Evolutionary conservation across 2,888 invertebrate species (phyloP), one percentile per base, ranked within the genome.

Genomic region (Brachypalpus laphriformis): DNA sequence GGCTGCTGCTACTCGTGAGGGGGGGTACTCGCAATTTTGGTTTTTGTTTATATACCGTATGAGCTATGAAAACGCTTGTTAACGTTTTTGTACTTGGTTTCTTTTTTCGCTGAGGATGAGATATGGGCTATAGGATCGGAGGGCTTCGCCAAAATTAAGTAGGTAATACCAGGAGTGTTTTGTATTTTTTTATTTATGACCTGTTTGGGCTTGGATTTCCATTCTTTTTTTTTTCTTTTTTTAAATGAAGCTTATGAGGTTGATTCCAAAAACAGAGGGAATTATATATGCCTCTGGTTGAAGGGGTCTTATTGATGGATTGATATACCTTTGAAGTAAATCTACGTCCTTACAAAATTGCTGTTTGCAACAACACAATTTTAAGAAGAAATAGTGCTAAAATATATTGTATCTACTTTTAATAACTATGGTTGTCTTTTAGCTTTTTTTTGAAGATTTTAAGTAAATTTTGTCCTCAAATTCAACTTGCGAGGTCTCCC

Each of bases 11-110:
- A 6, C 20, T 42, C 42, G 20, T 70, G 18, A 14, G 37, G 28
- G n/a, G 18, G 34, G 8, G 37, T 40, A 57, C 56, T 49, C n/a
- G 61, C 51, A 37, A 47, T 47, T 56, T 76, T 25, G 65, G 18
- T 37, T 65, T 49, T 80, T 80, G 47, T 85, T 75, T 80, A 85
- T 75, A 70, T 65, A 71, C 42, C 66, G 51, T 49, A 45, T 83
- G 85, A 80, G 68, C 75, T 85, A 80, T 80, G 70, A 75, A 81
- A 85, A 75, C 20, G 74, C 57, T 76, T 71, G 75, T 81, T 75
- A 75, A 59, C 49, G 63, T 45, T 65, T 49, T 54, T 54, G 31
- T 40, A 20, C 20, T 1, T 6, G 37, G 16, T 70, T 54, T 68
- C 1, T 25, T 25, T 51, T 51, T 51, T 54, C 14, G 28, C 22